Conservation (phyloP, 2,888 invertebrate species). For the Aphrophora alni region DNA sequence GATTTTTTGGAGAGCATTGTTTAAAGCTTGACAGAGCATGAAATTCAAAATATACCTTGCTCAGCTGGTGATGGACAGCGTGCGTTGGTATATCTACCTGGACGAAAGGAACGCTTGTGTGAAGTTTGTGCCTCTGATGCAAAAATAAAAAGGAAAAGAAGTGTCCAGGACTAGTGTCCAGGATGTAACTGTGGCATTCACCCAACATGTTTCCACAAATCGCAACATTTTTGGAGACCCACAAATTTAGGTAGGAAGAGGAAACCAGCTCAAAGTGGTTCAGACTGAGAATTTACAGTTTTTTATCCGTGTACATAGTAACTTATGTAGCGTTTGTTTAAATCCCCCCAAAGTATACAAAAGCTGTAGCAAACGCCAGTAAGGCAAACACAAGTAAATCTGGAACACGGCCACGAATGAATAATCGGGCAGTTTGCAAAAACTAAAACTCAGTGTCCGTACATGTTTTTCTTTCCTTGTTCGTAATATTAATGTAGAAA, state of each 20-base stretch:
- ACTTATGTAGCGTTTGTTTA: too few species aligned
- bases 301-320: too few species aligned
- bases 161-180: conserved; percentile 26
- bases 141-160: not conserved
- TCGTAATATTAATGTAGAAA: too few species aligned
- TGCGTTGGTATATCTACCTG: conserved; percentile 16
- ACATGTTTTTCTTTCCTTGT: too few species aligned
- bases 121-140: not conserved
- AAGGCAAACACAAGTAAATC: too few species aligned
- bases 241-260: not conserved
- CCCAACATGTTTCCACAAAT: conserved; percentile 21
- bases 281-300: too few species aligned
- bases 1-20: conserved; percentile 17
- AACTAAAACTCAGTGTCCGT: too few species aligned
- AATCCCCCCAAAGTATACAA: too few species aligned
- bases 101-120: not conserved
- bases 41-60: not conserved
- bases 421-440: too few species aligned
- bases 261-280: not conserved
- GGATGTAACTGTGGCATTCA: conserved; percentile 29
- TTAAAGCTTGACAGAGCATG: conserved; percentile 1
- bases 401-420: too few species aligned
- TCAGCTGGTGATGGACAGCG: not conserved
- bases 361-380: too few species aligned
- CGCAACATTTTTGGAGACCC: conserved; percentile 21